phyloP scores from a whole-genome alignment of 2,113 vertebrate genomes.

The Otolemur garnettii region DNA sequence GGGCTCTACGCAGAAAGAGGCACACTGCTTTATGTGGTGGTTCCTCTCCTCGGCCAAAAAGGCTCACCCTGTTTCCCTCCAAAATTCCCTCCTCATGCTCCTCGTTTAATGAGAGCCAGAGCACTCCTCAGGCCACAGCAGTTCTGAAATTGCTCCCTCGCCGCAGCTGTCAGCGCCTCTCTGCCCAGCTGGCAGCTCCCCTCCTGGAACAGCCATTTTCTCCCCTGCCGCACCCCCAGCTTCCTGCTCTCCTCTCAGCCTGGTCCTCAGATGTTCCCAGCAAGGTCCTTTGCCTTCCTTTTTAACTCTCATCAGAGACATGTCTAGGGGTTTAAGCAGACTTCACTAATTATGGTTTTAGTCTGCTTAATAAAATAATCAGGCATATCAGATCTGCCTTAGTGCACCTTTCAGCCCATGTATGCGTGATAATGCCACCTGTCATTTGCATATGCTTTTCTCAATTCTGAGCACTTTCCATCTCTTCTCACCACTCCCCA shows the following conservation, averaged over 20 bases:
- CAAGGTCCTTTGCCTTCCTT: neutral
- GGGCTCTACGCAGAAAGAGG: neutral
- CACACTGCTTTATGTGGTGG: fast-evolving
- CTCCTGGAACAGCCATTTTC: neutral
- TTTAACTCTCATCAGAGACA: neutral
- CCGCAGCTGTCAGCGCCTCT: conserved; percentile 78
- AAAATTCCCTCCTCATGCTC: conserved; percentile 67
- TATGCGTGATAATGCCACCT: neutral
- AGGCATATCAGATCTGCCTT: neutral
- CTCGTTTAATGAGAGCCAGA: conserved; percentile 59
- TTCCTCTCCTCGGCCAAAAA: neutral
- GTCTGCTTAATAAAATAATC: conserved; percentile 14
- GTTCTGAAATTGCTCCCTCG: conserved; percentile 61
- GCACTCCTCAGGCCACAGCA: neutral
- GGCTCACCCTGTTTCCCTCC: neutral
- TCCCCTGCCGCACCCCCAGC: too few species aligned
- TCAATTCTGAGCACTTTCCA: neutral
- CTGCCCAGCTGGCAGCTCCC: conserved; percentile 34
- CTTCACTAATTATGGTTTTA: neutral
- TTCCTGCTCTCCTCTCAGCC: neutral
- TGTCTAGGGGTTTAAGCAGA: neutral
- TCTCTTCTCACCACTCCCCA: neutral
- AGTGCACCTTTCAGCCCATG: neutral
- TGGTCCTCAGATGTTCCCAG: neutral
- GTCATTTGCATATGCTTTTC: neutral